Percentiles rank a stretch among this genome's conserved stretches.
Conservation (phyloP, 2,888 invertebrate genomes). For the Acleris holmiana region DNA sequence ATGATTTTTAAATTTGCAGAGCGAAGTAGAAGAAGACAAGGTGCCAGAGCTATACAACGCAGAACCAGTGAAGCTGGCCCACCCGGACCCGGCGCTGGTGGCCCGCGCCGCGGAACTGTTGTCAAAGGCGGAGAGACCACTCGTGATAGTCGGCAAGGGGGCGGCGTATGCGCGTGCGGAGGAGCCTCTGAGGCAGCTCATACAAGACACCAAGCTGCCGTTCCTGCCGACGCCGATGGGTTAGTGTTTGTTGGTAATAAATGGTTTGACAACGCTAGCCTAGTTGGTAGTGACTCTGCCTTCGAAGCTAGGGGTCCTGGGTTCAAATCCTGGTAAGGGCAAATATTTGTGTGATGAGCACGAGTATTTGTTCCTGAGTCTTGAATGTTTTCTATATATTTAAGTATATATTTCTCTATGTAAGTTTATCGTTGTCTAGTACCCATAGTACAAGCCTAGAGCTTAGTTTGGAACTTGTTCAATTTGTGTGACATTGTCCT, state of each 20-base stretch:
- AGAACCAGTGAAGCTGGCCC: constrained; percentile 86
- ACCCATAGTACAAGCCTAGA: too few relatives aligned
- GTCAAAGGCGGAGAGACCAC: constrained; percentile 89
- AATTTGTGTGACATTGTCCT: too few relatives aligned
- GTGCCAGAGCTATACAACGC: constrained; percentile 77
- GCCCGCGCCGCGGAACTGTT: constrained; percentile 88
- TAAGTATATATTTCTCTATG: too few relatives aligned
- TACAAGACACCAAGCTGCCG: constrained; percentile 90
- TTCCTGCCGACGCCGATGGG: constrained; percentile 98
- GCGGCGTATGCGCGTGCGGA: constrained; percentile 93
- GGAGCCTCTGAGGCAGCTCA: constrained; percentile 86
- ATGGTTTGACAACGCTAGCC: too few relatives aligned
- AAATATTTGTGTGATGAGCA: too few relatives aligned
- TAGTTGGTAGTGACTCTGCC: too few relatives aligned
- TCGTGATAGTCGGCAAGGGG: constrained; percentile 96
- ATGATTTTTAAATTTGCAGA: constrained; percentile 52
- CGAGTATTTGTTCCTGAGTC: too few relatives aligned
- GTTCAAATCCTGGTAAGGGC: too few relatives aligned
- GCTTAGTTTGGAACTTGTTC: too few relatives aligned
- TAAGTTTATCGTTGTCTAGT: too few relatives aligned
- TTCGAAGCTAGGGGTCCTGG: too few relatives aligned
- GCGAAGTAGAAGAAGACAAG: constrained; percentile 70
- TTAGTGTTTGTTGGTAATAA: constrained; percentile 54
- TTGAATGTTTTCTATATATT: too few relatives aligned
- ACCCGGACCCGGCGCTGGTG: constrained; percentile 89